A percentile compares a stretch with the other conserved stretches of the same genome.
These are phyloP conservation scores for Bufotes viridis DNA, from an alignment of 2,797 vertebrate species.

Conservation along the genomic window DNA sequence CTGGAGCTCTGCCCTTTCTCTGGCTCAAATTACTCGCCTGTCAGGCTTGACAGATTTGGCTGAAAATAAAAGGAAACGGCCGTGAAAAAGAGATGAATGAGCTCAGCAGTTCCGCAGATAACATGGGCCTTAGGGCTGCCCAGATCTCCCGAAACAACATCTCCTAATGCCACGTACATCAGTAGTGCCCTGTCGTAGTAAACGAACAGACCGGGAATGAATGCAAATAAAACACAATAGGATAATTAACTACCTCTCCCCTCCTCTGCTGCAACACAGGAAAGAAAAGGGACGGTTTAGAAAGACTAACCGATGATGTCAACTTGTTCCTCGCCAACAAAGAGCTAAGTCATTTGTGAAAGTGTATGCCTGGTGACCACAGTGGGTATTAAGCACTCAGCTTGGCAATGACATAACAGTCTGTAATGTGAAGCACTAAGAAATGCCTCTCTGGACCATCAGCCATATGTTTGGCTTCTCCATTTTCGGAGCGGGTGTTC, in stretches of 20 bases:
- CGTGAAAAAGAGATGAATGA: conserved; percentile 87
- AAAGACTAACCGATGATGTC: conserved; percentile 71
- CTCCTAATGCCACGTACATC: conserved; percentile 53
- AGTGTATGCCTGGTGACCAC: conserved; percentile 74
- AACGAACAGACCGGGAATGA: not conserved
- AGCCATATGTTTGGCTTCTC: conserved; percentile 84
- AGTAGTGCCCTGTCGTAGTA: not conserved
- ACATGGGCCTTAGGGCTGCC: conserved; percentile 73
- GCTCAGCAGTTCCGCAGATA: conserved; percentile 81
- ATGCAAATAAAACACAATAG: conserved; percentile 33
- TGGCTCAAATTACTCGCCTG: conserved; percentile 90
- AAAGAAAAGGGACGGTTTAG: conserved; percentile 5
- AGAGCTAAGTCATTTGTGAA: conserved; percentile 74
- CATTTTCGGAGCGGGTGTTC: conserved; percentile 80
- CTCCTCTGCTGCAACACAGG: not conserved
- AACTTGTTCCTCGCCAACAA: conserved; percentile 68
- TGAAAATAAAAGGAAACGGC: conserved; percentile 93
- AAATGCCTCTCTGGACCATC: conserved; percentile 79
- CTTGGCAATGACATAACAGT: conserved; percentile 83
- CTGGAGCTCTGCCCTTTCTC: conserved; percentile 84
- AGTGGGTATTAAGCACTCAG: conserved; percentile 84
- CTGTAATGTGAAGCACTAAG: conserved; percentile 72
- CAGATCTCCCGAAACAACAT: conserved; percentile 74
- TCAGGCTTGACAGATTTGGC: conserved; percentile 93
- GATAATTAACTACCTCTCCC: not conserved